Percentiles rank a stretch among this genome's conserved stretches.
Evolutionary conservation across 92 coral and sea anemone genomes (phyloP).

Genomic region (Palythoa caribaeorum): DNA sequence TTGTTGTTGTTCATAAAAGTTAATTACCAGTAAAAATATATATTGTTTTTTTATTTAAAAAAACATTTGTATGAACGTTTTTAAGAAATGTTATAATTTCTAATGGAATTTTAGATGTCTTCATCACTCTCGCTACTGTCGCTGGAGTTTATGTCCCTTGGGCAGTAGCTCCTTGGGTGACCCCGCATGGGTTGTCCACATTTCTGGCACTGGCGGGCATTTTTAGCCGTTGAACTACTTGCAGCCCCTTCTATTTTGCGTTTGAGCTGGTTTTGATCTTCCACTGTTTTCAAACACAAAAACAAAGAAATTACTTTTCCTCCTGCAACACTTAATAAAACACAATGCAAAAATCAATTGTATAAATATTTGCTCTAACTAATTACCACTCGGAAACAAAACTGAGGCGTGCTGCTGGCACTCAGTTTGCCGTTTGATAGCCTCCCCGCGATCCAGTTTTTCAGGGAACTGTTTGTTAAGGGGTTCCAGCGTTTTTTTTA

Average conservation of each 20-base stretch:
- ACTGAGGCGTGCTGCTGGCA: not conserved
- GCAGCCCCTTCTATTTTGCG: not conserved
- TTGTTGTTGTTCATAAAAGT: too few species aligned
- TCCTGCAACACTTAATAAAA: not conserved
- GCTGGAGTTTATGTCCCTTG: not conserved
- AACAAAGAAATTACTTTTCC: not conserved
- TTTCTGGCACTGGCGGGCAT: not conserved
- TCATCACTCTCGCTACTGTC: not conserved
- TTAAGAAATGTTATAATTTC: too few species aligned
- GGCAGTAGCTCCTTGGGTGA: not conserved
- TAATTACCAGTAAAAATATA: too few species aligned
- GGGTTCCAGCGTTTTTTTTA: not conserved
- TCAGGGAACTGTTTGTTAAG: not conserved
- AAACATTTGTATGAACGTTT: not conserved
- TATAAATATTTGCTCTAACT: not conserved
- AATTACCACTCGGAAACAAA: not conserved
- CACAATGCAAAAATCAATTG: not conserved
- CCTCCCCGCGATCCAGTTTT: not conserved
- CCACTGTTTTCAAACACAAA: not conserved
- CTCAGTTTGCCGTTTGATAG: not conserved
- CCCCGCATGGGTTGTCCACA: not conserved
- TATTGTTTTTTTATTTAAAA: not conserved
- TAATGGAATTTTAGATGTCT: not conserved
- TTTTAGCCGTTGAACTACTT: not conserved
- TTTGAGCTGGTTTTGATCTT: not conserved